Base-by-base conservation (phyloP, 1,140 invertebrate species). In the Sinella curviseta region DNA sequence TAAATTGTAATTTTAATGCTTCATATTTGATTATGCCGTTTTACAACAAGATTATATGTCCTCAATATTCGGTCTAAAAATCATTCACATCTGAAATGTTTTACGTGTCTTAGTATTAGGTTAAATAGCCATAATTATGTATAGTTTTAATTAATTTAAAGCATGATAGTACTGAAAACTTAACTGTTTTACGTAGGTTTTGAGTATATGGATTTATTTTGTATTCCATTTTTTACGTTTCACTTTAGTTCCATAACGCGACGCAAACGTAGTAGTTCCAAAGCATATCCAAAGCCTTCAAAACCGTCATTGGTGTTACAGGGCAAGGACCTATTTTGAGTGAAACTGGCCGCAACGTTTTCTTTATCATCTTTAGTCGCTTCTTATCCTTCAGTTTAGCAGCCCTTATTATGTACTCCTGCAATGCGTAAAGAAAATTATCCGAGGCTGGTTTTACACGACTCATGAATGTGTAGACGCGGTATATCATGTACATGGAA, bases 181-280 rank as follows among this genome's bases (percentile, higher is more conserved):
- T n/a, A n/a, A n/a, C n/a, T n/a, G n/a, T n/a, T n/a, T n/a, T n/a
- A n/a, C n/a, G n/a, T n/a, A n/a, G n/a, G n/a, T n/a, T n/a, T n/a
- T n/a, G n/a, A n/a, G n/a, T n/a, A n/a, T n/a, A n/a, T n/a, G n/a
- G n/a, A n/a, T n/a, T n/a, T n/a, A n/a, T n/a, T n/a, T 48, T 48
- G 39, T 20, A 48, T 48, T 48, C 8, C 39, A 48, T 48, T 12
- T 48, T 48, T 48, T 48, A 48, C n/a, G n/a, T n/a, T n/a, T n/a
- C n/a, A n/a, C n/a, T 67, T 74, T 36, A 74, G 4, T 74, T 14
- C 78, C 78, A 80, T 16, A 80, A 24, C 20, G 78, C 78, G 20
- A 73, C 78, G 67, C 74, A 76, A n/a, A 80, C 48, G 31, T 80
- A 80, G 36, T 80, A 80, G n/a, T 70, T 39, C 16, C 39, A 30